Evolutionary conservation across 2,888 invertebrate genomes (phyloP), one percentile per base, ranked within the genome.

Genomic region (Dynastes tityus): DNA sequence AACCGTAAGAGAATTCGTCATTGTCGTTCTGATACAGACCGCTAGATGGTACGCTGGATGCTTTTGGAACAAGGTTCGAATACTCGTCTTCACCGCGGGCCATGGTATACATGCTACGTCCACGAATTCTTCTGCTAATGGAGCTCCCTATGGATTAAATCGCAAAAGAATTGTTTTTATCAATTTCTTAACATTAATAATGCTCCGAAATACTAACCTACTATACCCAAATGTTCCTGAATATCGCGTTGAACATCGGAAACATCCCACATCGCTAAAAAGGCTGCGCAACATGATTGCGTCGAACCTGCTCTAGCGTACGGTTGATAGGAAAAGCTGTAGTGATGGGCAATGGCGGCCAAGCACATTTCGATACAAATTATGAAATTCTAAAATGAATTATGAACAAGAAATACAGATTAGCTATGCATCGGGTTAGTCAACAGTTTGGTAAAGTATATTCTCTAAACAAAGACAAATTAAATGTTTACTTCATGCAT

Each of bases 311-410:
- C 82, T 63, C 84, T 93, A 84, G 95, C 92, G 87, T 93, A 98
- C 58, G 96, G 96, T 87, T 95, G 93, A 88, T 97, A 96, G n/a
- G 97, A 96, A 89, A 98, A 98, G 85, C 97, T 96, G 89, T 96
- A 98, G 88, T 97, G 97, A 88, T 98, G 98, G 0, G 97, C 98
- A 32, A 98, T 93, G 1, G 98, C 97, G 32, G 98, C 98, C 84
- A 98, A 88, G 87, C 98, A 98, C 98, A 98, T 98, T 91, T 98
- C 98, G 86, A 98, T 96, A 88, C 98, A 98, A 83, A 98, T 97
- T 77, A 97, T 90, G 89, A 98, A 98, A 90, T 98, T 96, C 95
- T 98, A 91, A 22, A 91, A 90, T 79, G 78, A 82, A 83, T 37
- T 37, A 37, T 45, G 11, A 45, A 45, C 8, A 1, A 45, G 8